Conservation (phyloP, 2,113 vertebrate species). For the Brevimyrus niger region DNA sequence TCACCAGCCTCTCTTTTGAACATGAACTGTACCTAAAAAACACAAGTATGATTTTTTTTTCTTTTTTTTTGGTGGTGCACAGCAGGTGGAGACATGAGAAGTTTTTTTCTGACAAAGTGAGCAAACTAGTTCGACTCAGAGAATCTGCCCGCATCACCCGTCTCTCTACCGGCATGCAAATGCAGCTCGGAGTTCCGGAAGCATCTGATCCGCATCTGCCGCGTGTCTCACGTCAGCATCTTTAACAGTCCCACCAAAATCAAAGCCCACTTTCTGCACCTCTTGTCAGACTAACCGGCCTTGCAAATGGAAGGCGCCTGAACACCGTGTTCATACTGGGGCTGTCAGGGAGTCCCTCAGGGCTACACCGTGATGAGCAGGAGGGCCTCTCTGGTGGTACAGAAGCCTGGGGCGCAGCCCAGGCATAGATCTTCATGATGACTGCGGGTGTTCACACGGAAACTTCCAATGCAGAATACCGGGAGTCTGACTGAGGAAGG, state of each 20-base stretch:
- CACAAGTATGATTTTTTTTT: too few species aligned
- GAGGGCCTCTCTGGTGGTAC: neutral
- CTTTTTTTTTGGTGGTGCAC: neutral
- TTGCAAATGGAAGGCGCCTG: neutral
- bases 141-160: neutral
- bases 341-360: neutral
- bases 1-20: neutral
- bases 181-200: neutral
- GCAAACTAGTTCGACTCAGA: neutral
- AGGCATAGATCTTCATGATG: neutral
- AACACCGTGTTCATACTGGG: neutral
- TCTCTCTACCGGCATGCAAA: neutral
- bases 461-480: neutral
- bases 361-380: neutral
- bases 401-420: neutral
- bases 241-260: neutral
- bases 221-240: neutral
- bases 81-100: neutral
- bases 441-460: neutral
- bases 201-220: neutral
- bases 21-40: neutral
- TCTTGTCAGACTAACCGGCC: neutral
- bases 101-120: neutral
- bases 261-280: neutral
- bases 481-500: neutral